Conservation (phyloP, 30 jellyfish, hydroid and myxozoan species). For the Catostylus mosaicus region DNA sequence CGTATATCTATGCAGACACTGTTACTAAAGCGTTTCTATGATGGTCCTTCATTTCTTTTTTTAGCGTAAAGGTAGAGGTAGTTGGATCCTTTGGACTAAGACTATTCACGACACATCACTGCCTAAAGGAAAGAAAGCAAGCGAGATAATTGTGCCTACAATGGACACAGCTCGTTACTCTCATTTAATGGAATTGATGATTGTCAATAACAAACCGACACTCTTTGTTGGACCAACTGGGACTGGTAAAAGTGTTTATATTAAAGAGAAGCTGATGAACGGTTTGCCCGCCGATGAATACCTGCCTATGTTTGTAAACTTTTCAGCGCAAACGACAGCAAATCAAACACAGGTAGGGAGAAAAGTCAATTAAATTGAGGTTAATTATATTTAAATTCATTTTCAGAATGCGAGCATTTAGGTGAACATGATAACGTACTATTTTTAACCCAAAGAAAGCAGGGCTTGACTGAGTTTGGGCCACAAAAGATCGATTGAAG, state of each 20-base stretch:
- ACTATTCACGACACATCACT: slow-evolving; percentile 84
- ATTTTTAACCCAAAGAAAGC: too few species aligned
- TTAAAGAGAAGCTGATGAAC: slow-evolving; percentile 91
- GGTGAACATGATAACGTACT: too few species aligned
- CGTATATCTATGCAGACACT: too few species aligned
- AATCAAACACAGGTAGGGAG: slow-evolving; percentile 95
- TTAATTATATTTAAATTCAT: too few species aligned
- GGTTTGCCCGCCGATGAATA: slow-evolving; percentile 81
- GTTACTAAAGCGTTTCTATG: too few species aligned
- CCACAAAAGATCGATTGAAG: too few species aligned
- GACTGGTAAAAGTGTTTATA: slow-evolving; percentile 97
- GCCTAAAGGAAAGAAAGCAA: slow-evolving; percentile 81
- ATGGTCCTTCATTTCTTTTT: too few species aligned
- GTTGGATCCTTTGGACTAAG: slow-evolving; percentile 93
- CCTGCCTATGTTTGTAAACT: slow-evolving; percentile 90
- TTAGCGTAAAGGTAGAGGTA: slow-evolving; percentile 99
- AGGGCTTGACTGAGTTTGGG: too few species aligned
- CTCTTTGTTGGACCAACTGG: slow-evolving; percentile 98
- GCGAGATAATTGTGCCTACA: slow-evolving; percentile 94
- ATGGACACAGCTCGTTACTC: slow-evolving; percentile 99
- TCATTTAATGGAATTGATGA: slow-evolving; percentile 86
- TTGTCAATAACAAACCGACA: slow-evolving; percentile 78
- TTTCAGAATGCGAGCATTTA: too few species aligned
- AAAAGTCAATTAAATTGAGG: too few species aligned
- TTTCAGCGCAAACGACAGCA: slow-evolving; percentile 98